These are phyloP conservation scores for Nymphicus hollandicus DNA, from an alignment of 2,113 vertebrate species.

Conservation along the genomic window DNA sequence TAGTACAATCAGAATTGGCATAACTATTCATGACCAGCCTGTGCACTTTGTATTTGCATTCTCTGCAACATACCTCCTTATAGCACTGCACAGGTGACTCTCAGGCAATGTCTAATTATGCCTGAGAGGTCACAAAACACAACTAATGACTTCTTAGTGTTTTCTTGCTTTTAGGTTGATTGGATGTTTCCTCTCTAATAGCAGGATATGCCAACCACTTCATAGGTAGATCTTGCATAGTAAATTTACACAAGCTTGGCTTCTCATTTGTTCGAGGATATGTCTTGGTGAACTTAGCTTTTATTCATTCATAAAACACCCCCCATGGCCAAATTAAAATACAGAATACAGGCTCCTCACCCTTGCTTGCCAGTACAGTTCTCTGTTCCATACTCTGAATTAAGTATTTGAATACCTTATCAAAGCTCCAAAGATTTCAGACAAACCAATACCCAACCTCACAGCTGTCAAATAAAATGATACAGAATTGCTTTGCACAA, in stretches of 20 bases:
- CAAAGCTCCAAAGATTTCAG: neutral
- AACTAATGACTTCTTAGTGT: neutral
- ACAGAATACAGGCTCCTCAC: neutral
- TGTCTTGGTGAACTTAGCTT: neutral
- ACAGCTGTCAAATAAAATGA: neutral
- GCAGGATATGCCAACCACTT: neutral
- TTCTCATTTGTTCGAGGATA: neutral
- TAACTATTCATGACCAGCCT: slow-evolving; percentile 3
- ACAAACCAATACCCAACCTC: neutral
- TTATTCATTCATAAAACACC: neutral
- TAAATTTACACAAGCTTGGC: neutral
- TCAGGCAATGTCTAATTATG: neutral
- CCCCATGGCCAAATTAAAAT: neutral
- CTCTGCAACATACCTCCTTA: neutral
- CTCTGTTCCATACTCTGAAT: neutral
- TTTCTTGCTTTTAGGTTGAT: neutral
- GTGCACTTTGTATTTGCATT: neutral
- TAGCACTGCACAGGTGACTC: neutral
- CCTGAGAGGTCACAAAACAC: slow-evolving; percentile 15
- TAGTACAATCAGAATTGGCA: neutral
- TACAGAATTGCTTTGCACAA: neutral
- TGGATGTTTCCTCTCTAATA: neutral
- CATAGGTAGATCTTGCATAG: neutral
- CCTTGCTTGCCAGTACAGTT: neutral
- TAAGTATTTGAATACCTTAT: neutral